Conservation (phyloP, 2,888 invertebrate genomes). For the Euzetes globulus region DNA sequence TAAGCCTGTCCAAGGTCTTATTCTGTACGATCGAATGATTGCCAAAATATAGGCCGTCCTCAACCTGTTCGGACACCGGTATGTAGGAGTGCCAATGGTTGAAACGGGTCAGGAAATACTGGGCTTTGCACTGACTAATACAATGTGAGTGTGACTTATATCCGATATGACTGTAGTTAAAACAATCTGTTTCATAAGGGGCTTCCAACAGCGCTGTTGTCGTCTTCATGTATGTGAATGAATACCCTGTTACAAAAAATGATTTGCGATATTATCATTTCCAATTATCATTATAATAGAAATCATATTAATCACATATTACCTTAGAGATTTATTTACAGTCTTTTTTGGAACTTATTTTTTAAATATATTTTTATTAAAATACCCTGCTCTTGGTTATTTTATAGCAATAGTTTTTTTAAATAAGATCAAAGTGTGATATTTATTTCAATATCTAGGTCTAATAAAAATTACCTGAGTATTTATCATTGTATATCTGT, state of each 20-base stretch:
- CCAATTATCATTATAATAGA: too few relatives aligned
- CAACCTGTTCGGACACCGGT: not conserved
- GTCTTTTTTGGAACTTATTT: too few relatives aligned
- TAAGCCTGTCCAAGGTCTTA: not conserved
- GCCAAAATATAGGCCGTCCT: not conserved
- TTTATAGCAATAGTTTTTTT: too few relatives aligned
- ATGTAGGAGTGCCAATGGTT: not conserved
- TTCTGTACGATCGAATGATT: not conserved
- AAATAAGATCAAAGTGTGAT: too few relatives aligned
- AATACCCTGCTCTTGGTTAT: too few relatives aligned
- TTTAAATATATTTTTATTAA: too few relatives aligned
- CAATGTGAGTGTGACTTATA: not conserved
- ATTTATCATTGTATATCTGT: not conserved
- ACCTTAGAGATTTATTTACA: too few relatives aligned
- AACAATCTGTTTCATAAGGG: constrained; percentile 6
- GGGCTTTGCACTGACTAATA: not conserved
- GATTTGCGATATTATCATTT: too few relatives aligned
- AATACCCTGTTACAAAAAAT: not conserved
- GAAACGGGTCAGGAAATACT: not conserved
- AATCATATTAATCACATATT: too few relatives aligned
- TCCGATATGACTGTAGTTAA: not conserved
- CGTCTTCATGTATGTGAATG: not conserved
- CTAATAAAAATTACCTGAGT: not conserved
- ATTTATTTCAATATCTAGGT: too few relatives aligned
- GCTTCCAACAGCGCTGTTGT: not conserved